These are phyloP conservation scores for Patella depressa DNA, from an alignment of 2,888 invertebrate species.

Conservation along the genomic window DNA sequence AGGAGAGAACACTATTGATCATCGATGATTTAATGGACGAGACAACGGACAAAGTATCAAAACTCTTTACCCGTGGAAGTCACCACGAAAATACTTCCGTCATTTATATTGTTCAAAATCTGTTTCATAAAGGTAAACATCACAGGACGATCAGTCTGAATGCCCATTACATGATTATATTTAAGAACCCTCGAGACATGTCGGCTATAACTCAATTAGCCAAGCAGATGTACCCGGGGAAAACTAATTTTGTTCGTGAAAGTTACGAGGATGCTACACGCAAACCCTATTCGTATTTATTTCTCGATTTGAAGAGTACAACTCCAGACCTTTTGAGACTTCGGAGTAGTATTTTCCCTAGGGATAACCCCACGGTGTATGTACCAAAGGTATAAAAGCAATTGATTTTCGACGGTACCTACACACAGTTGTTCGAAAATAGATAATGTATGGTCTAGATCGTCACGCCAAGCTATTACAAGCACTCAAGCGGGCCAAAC, in stretches of 20 bases:
- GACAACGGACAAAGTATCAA: background rate
- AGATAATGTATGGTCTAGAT: background rate
- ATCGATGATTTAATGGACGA: constrained; percentile 22
- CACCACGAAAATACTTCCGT: constrained; percentile 13
- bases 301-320: no score
- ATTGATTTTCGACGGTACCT: background rate
- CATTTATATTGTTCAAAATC: constrained; percentile 5
- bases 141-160: constrained; percentile 20
- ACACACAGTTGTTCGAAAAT: background rate
- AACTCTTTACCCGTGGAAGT: constrained; percentile 20
- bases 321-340: no score
- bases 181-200: background rate
- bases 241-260: no score
- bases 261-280: no score
- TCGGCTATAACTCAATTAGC: constrained; percentile 10
- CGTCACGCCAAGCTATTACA: background rate
- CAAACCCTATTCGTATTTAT: no score
- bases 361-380: constrained; percentile 18
- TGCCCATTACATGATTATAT: constrained; percentile 14
- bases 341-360: constrained; percentile 13
- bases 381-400: constrained; percentile 14
- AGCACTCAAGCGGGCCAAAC: background rate
- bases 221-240: constrained; percentile 17
- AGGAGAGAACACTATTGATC: background rate
- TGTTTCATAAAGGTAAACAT: constrained; percentile 15